phyloP scores from a whole-genome alignment of 2,113 vertebrate species.

The Cavia porcellus region DNA sequence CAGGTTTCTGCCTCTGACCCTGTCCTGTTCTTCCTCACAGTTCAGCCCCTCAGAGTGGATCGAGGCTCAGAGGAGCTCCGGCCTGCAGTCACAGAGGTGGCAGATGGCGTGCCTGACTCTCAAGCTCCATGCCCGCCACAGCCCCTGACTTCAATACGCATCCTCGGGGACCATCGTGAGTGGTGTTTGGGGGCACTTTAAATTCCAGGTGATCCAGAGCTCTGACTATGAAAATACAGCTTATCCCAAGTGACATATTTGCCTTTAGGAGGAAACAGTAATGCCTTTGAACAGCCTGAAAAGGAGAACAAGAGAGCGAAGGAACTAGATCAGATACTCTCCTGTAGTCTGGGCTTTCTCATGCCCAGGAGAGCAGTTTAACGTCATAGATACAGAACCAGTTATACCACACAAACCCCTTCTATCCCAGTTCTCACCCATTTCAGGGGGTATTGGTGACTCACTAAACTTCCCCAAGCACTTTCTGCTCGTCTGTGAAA shows the following conservation, averaged over 20 bases:
- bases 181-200: neutral
- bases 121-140: neutral
- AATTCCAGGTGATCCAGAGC: neutral
- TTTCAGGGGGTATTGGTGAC: neutral
- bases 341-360: neutral
- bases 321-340: neutral
- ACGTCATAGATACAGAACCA: neutral
- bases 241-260: neutral
- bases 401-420: neutral
- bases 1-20: neutral
- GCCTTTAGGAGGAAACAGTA: neutral
- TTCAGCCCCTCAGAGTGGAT: neutral
- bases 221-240: neutral
- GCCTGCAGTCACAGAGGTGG: neutral
- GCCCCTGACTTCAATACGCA: fast-evolving
- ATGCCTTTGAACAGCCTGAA: slow-evolving; percentile 15
- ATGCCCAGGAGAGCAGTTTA: neutral
- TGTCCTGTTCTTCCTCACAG: neutral
- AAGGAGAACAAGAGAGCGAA: neutral
- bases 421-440: neutral
- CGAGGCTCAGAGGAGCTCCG: neutral
- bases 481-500: neutral
- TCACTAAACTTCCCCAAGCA: neutral
- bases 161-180: neutral
- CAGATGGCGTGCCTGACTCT: fast-evolving